Percentiles rank a stretch among this genome's conserved stretches.
Conservation (phyloP, 2,113 vertebrate species). For the Pitta sordida region DNA sequence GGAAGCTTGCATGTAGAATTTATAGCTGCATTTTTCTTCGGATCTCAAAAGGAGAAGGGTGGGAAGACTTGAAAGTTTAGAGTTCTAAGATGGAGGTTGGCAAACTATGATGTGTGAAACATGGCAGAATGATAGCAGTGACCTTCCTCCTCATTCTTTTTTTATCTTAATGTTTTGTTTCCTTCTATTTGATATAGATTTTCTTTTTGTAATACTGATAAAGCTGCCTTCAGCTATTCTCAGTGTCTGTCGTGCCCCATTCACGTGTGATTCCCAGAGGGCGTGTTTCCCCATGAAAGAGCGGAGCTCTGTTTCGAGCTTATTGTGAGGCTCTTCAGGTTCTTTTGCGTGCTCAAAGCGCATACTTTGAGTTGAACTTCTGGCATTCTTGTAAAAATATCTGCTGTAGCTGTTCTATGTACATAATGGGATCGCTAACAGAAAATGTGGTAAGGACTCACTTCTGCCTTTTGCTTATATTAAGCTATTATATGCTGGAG, state of each 20-base stretch:
- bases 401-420: background rate
- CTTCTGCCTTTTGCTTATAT: background rate
- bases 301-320: background rate
- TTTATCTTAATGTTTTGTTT: background rate
- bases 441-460: background rate
- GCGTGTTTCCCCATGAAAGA: background rate
- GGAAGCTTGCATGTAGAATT: background rate
- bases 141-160: background rate
- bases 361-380: background rate
- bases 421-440: background rate
- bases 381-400: background rate
- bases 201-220: background rate
- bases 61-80: background rate
- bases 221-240: background rate
- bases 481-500: background rate
- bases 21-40: background rate
- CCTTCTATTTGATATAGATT: background rate
- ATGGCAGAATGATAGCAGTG: background rate
- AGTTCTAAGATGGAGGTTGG: background rate
- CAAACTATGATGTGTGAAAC: background rate
- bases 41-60: background rate
- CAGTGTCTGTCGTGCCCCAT: background rate
- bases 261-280: background rate
- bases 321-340: background rate
- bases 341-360: background rate